phyloP scores from a whole-genome alignment of 2,797 vertebrate species.

The Rhabdomys pumilio region DNA sequence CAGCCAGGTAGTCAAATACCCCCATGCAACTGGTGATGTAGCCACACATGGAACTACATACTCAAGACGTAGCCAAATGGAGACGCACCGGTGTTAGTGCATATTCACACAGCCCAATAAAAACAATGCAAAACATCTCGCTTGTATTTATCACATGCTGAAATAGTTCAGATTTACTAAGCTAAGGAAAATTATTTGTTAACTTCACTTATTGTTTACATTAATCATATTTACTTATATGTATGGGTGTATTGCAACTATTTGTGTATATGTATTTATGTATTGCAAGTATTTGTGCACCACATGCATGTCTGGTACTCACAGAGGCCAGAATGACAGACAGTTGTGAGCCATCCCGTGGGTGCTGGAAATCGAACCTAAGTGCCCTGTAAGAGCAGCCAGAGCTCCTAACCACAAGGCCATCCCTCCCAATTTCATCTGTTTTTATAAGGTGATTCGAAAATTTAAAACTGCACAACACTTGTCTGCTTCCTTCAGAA shows the following conservation, averaged over 20 bases:
- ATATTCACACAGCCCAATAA: constrained; percentile 3
- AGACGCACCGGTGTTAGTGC: neutral
- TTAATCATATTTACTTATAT: too few species aligned
- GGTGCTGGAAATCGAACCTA: neutral
- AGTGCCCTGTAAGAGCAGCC: neutral
- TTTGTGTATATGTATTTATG: too few species aligned
- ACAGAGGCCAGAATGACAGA: neutral
- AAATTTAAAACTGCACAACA: neutral
- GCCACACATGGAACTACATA: accelerated
- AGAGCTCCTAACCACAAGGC: neutral
- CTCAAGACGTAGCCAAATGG: neutral
- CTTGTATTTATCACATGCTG: neutral
- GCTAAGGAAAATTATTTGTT: neutral
- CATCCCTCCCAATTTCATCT: neutral
- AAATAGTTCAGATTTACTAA: neutral
- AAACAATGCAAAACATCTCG: neutral
- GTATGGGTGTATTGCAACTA: too few species aligned
- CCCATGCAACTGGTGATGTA: neutral
- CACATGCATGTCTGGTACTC: neutral
- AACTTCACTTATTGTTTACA: neutral
- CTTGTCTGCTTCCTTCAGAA: constrained; percentile 32
- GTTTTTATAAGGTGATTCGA: neutral
- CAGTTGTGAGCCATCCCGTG: too few species aligned
- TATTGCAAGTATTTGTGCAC: neutral
- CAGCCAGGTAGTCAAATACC: neutral